Evolutionary conservation across 53 echinoderm and acorn worm genomes (phyloP).

Genomic region (Astropecten irregularis): DNA sequence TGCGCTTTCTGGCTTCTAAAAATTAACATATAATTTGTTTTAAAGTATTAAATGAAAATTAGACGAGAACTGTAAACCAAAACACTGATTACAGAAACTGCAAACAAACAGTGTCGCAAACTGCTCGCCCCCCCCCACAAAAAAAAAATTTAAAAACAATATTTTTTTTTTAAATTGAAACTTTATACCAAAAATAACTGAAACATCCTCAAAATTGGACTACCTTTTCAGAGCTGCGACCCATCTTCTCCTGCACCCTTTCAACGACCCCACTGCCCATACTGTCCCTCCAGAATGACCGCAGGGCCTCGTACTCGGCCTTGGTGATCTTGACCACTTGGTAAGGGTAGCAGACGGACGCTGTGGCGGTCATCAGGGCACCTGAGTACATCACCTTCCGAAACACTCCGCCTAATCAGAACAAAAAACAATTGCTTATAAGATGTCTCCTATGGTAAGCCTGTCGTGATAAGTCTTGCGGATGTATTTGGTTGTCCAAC

Average conservation of each 20-base stretch:
- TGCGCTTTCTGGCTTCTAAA: slow-evolving; percentile 21
- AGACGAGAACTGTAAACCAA: background rate
- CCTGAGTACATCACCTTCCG: slow-evolving; percentile 84
- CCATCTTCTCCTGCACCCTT: slow-evolving; percentile 63
- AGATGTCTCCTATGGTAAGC: background rate
- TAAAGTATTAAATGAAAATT: slow-evolving; percentile 1
- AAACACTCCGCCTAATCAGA: slow-evolving; percentile 85
- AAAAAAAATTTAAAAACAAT: too few relatives aligned
- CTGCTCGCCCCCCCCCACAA: too few relatives aligned
- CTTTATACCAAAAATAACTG: too few relatives aligned
- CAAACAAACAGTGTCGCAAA: too few relatives aligned
- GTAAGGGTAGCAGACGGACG: slow-evolving; percentile 91
- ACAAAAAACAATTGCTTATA: background rate
- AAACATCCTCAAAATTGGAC: too few relatives aligned
- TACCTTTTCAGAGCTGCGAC: slow-evolving; percentile 39
- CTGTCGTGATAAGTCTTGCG: too few relatives aligned
- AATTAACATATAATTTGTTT: too few relatives aligned
- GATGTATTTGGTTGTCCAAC: too few relatives aligned
- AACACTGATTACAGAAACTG: background rate
- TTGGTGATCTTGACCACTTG: slow-evolving; percentile 80
- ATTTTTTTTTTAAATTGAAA: too few relatives aligned
- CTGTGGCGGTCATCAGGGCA: slow-evolving; percentile 71
- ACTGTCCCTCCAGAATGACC: slow-evolving; percentile 22
- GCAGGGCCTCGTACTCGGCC: slow-evolving; percentile 60
- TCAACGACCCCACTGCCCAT: slow-evolving; percentile 22